Conservation (phyloP, 2,888 invertebrate species). For the Amblyjoppa proteus region DNA sequence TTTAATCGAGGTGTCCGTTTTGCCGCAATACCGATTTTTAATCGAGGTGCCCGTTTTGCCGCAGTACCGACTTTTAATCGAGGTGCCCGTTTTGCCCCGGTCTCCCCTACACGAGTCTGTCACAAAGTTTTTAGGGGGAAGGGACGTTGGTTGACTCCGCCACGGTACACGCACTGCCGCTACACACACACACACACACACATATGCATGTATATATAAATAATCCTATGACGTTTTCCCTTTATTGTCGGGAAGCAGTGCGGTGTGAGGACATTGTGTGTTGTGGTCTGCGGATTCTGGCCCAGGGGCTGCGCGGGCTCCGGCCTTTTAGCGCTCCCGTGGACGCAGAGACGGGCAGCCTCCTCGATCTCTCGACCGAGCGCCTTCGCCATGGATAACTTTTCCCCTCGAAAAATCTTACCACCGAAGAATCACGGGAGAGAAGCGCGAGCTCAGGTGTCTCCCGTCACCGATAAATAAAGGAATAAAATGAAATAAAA, state of each 20-base stretch:
- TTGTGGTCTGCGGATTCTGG: slow-evolving; percentile 69
- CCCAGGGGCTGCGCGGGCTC: slow-evolving; percentile 46
- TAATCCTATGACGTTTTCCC: slow-evolving; percentile 69
- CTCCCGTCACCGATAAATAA: slow-evolving; percentile 62
- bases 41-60: no score
- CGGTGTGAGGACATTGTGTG: slow-evolving; percentile 73
- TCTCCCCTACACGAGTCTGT: background rate
- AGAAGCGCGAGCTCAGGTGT: slow-evolving; percentile 45
- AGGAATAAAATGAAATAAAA: slow-evolving; percentile 16
- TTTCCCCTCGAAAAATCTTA: slow-evolving; percentile 25
- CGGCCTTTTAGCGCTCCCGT: slow-evolving; percentile 65
- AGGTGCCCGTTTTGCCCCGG: no score
- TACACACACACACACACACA: background rate
- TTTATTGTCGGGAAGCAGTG: slow-evolving; percentile 69
- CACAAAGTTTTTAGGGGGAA: no score
- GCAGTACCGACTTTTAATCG: no score
- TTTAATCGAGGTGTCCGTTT: no score
- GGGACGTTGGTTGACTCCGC: background rate
- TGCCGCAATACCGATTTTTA: no score
- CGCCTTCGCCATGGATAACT: slow-evolving; percentile 16
- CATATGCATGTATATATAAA: slow-evolving; percentile 63
- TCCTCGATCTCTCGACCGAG: slow-evolving; percentile 52
- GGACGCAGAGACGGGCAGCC: slow-evolving; percentile 29
- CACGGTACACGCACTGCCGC: background rate
- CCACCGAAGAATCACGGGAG: slow-evolving; percentile 4